A percentile compares a stretch with the other conserved stretches of the same genome.
These are phyloP conservation scores for Chymomyza procnemis DNA, from an alignment of 2,888 invertebrate genomes.

Conservation along the genomic window DNA sequence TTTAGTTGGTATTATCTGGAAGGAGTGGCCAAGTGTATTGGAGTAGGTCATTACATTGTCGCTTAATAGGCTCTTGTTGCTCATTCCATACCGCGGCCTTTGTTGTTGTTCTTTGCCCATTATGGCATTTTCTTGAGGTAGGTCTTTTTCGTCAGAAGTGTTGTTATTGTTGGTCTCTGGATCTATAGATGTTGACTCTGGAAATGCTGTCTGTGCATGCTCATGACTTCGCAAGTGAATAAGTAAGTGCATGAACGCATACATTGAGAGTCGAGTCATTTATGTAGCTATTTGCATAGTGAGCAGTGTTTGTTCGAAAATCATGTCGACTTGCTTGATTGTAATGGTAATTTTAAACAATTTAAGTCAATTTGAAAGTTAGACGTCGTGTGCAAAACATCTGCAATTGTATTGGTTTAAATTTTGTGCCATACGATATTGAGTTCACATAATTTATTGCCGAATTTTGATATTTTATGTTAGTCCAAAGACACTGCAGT, in stretches of 20 bases:
- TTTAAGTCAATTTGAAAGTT: not conserved
- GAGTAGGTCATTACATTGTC: conserved; percentile 60
- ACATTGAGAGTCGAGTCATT: not conserved
- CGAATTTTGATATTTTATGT: no score
- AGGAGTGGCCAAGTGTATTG: conserved; percentile 33
- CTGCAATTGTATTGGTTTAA: not conserved
- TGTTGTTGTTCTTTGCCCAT: conserved; percentile 48
- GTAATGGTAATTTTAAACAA: not conserved
- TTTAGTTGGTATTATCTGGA: conserved; percentile 47
- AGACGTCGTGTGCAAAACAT: not conserved
- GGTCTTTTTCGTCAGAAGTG: conserved; percentile 44
- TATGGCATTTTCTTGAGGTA: conserved; percentile 59
- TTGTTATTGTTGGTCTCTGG: not conserved
- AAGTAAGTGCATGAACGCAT: not conserved
- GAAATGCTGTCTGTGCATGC: not conserved
- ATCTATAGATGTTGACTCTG: not conserved
- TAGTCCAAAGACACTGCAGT: no score
- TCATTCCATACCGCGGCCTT: conserved; percentile 13
- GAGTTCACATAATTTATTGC: not conserved
- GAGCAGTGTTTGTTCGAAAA: not conserved
- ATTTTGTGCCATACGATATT: not conserved
- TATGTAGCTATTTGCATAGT: not conserved
- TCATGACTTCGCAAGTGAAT: not conserved
- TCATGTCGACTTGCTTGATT: not conserved
- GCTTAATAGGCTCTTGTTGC: conserved; percentile 38